Conservation (phyloP, 2,113 vertebrate genomes). For the Casuarius casuarius region DNA sequence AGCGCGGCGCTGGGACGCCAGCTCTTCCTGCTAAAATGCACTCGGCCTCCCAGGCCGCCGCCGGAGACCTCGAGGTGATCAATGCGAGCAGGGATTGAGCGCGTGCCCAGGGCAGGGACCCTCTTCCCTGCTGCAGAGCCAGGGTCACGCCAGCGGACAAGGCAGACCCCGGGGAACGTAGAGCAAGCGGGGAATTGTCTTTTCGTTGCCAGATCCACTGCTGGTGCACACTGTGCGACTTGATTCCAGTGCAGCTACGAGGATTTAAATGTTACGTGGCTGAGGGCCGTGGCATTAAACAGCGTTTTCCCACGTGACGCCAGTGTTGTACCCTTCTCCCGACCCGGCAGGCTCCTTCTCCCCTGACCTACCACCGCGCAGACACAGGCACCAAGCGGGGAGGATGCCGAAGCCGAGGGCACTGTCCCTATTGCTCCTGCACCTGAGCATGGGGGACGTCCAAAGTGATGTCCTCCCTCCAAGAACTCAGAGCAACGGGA, state of each 20-base stretch:
- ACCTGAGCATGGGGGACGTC: accelerated
- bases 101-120: neutral
- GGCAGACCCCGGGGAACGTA: neutral
- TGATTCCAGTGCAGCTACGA: neutral
- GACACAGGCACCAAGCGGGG: neutral
- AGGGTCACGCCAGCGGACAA: neutral
- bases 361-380: neutral
- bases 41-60: neutral
- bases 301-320: neutral
- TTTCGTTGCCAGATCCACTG: neutral
- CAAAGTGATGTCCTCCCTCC: neutral
- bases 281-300: neutral
- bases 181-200: neutral
- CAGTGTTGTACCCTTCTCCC: neutral
- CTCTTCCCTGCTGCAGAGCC: neutral
- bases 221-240: neutral
- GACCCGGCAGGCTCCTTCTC: neutral
- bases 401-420: neutral
- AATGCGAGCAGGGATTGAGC: neutral
- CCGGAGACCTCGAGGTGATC: neutral
- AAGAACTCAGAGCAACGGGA: no score
- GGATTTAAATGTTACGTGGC: neutral
- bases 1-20: neutral
- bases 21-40: neutral
- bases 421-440: no score